Percentiles rank a stretch among this genome's conserved stretches.
These are phyloP conservation scores for Baronia brevicornis DNA, from an alignment of 2,888 invertebrate species.

Conservation along the genomic window DNA sequence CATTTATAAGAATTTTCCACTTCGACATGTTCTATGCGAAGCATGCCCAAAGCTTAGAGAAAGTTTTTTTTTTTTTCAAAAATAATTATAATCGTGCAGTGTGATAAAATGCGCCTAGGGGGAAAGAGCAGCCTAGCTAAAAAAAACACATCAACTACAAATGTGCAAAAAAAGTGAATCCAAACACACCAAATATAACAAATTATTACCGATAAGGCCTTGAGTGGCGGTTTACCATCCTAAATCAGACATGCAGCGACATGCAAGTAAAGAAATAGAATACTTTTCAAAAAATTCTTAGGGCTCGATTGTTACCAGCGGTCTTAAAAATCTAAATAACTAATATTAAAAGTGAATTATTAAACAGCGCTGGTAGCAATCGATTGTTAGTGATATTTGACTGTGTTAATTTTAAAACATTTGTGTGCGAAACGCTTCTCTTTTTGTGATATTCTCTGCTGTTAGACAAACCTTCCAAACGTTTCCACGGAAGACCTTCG, in stretches of 20 bases:
- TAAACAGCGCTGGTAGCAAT: conserved; percentile 50
- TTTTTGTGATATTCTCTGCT: conserved; percentile 57
- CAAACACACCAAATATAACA: conserved; percentile 56
- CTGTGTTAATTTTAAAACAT: conserved; percentile 42
- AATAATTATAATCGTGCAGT: conserved; percentile 73
- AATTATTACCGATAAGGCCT: conserved; percentile 68
- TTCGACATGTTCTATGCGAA: conserved; percentile 65
- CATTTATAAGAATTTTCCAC: conserved; percentile 21
- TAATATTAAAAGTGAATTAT: conserved; percentile 16
- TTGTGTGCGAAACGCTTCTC: conserved; percentile 60
- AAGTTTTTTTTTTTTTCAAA: conserved; percentile 54
- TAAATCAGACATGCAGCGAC: conserved; percentile 72
- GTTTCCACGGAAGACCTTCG: conserved; percentile 80
- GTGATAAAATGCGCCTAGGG: conserved; percentile 72
- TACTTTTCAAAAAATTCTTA: conserved; percentile 39
- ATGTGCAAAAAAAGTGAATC: conserved; percentile 73
- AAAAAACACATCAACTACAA: conserved; percentile 69
- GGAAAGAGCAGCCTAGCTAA: conserved; percentile 73
- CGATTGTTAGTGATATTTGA: conserved; percentile 33
- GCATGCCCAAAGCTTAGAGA: conserved; percentile 73
- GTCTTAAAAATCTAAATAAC: conserved; percentile 25
- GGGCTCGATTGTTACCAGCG: conserved; percentile 50
- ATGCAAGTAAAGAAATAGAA: conserved; percentile 68
- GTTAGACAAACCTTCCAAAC: conserved; percentile 79
- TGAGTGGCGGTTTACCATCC: conserved; percentile 68